Conservation (phyloP, 1,140 invertebrate genomes). For the Pseudoatta argentina region DNA sequence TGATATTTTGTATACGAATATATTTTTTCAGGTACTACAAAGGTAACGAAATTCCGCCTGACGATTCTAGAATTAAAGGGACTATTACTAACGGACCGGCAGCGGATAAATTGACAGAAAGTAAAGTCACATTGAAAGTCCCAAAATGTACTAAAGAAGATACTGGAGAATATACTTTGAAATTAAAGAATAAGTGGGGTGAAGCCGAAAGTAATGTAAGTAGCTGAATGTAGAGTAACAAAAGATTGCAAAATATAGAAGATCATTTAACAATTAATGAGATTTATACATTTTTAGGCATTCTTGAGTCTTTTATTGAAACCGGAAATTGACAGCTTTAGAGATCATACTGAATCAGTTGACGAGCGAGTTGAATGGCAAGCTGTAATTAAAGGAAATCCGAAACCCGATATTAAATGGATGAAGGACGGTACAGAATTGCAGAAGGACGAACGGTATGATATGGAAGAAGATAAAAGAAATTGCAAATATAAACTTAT, state of each 20-base stretch:
- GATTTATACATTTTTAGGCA: conserved; percentile 83
- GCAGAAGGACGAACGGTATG: conserved; percentile 87
- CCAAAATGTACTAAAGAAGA: conserved; percentile 90
- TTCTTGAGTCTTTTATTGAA: conserved; percentile 91
- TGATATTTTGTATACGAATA: background rate
- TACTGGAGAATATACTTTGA: conserved; percentile 93
- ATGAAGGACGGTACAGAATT: conserved; percentile 89
- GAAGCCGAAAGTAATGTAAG: conserved; percentile 89
- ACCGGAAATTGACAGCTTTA: conserved; percentile 91
- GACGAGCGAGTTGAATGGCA: conserved; percentile 91
- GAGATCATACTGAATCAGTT: conserved; percentile 91
- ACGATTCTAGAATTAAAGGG: conserved; percentile 85
- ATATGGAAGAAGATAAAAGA: conserved; percentile 88
- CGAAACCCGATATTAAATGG: conserved; percentile 92
- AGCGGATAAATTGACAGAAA: conserved; percentile 92
- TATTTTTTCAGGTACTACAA: conserved; percentile 84
- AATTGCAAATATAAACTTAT: conserved; percentile 90
- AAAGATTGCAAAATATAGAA: conserved; percentile 35
- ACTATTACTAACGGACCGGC: conserved; percentile 88
- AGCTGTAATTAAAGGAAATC: conserved; percentile 91
- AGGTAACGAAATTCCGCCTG: conserved; percentile 83
- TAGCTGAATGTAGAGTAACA: conserved; percentile 46
- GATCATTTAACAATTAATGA: background rate
- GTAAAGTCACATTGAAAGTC: conserved; percentile 90
- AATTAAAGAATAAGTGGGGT: conserved; percentile 92